Base-by-base conservation (phyloP, 2,113 vertebrate species). In the Balaeniceps rex region DNA sequence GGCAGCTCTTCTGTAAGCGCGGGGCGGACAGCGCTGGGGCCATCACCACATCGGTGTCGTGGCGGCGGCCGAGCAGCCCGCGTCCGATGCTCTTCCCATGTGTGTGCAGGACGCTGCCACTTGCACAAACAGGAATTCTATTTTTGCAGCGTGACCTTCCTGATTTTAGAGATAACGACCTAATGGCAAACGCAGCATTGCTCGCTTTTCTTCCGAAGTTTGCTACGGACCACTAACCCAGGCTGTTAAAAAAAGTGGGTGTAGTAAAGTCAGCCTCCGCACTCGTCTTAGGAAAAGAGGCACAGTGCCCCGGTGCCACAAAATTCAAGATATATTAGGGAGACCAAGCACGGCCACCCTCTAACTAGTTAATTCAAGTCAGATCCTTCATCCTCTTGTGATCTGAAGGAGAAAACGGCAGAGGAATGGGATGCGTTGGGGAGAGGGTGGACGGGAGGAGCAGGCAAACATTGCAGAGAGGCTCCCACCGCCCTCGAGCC, bases 141-240 rank as follows among this genome's bases (percentile, higher is more conserved):
- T 85, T 86, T 94, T 86, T 92, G 72, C 76, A 92, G 54, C 2
- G 2, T 44, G 80, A 83, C 83, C 94, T 92, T 95, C 93, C 83
- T 65, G 83, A 28, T 80, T 28, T 36, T 7, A 25, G 77, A 83
- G 91, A 61, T 64, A 94, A 84, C 0, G 1, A 19, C 68, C 55
- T 9, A 23, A 55, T 10, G 21, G 79, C 80, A 52, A 69, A 69
- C 0, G 1, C 64, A 75, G 83, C 44, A 1, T 6, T 21, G 76
- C 87, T 91, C 29, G 0, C 68, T 83, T 47, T 19, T 57, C 80
- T 65, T 17, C 65, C 1, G 15, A 54, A 64, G 16, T 89, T 75
- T 42, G 29, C 44, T 22, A 5, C 1, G 70, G 25, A 11, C 36
- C 42, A 11, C 55, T 11, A 14, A 16, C 12, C n/a, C 21, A 5